These are phyloP conservation scores for Scaptomyza montana DNA, from an alignment of 1,140 invertebrate species.

Conservation along the genomic window DNA sequence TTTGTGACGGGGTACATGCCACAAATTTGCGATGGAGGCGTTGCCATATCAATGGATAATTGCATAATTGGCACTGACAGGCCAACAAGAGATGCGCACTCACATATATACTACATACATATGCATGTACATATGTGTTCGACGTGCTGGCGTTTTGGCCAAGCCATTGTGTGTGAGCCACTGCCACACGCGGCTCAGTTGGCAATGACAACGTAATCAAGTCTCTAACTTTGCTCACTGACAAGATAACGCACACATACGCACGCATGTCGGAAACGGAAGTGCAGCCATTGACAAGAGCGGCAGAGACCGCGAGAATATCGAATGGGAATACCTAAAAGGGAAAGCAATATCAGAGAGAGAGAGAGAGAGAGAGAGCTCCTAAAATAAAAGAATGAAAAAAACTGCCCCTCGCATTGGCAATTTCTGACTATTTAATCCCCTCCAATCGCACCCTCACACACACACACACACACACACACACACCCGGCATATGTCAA, in stretches of 20 bases:
- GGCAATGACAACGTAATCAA: constrained; percentile 67
- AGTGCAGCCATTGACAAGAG: constrained; percentile 72
- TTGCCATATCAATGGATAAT: constrained; percentile 7
- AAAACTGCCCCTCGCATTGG: constrained; percentile 42
- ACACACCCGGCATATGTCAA: constrained; percentile 42
- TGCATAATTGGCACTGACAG: constrained; percentile 15
- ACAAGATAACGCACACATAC: constrained; percentile 52
- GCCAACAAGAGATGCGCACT: not conserved
- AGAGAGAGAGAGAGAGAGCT: not conserved
- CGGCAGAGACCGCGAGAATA: constrained; percentile 13
- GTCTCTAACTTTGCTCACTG: constrained; percentile 35
- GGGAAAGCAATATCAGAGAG: constrained; percentile 2
- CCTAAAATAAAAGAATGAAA: no score
- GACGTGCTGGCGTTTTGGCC: not conserved
- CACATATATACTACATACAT: no score
- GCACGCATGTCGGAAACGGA: constrained; percentile 55
- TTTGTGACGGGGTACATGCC: no score
- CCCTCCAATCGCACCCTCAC: not conserved
- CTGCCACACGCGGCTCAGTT: constrained; percentile 1
- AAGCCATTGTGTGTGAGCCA: not conserved
- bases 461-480: no score
- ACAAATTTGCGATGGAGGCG: not conserved
- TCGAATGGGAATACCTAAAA: constrained; percentile 23
- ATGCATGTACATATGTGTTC: not conserved
- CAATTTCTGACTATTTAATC: not conserved